phyloP scores from a whole-genome alignment of 2,888 invertebrate species.

The Scaptomyza parva region DNA sequence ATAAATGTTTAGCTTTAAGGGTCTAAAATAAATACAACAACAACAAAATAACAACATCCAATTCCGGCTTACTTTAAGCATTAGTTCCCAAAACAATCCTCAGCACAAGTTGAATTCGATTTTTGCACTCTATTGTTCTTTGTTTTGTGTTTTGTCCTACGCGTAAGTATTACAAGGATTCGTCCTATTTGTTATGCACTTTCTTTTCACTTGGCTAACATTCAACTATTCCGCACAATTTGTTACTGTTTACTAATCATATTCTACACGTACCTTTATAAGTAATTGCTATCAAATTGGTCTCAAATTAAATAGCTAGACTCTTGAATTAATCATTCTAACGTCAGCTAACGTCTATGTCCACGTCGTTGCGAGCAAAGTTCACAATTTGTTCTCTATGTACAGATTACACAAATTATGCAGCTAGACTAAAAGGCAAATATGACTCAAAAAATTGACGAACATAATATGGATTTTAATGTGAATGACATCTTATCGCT shows the following conservation, averaged over 20 bases:
- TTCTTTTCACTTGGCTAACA: conserved; percentile 16
- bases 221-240: conserved; percentile 49
- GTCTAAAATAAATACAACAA: conserved; percentile 57
- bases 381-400: conserved; percentile 36
- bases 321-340: conserved; percentile 51
- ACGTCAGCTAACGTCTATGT: conserved; percentile 10
- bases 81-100: conserved; percentile 13
- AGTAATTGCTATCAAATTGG: conserved; percentile 41
- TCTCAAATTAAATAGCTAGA: conserved; percentile 21
- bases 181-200: conserved; percentile 15
- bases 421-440: conserved; percentile 55
- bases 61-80: conserved; percentile 23
- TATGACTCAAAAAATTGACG: conserved; percentile 59
- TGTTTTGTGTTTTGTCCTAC: conserved; percentile 49
- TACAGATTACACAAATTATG: conserved; percentile 9
- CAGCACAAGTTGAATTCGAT: conserved; percentile 29
- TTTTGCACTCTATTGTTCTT: conserved; percentile 32
- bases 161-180: conserved; percentile 41
- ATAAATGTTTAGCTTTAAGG: conserved; percentile 77
- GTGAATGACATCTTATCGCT: conserved; percentile 53
- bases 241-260: conserved; percentile 56
- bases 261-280: conserved; percentile 17
- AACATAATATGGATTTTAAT: conserved; percentile 22
- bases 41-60: conserved; percentile 32
- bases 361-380: conserved; percentile 62